phyloP scores from a whole-genome alignment of 2,113 vertebrate species.

The Delphinus delphis region DNA sequence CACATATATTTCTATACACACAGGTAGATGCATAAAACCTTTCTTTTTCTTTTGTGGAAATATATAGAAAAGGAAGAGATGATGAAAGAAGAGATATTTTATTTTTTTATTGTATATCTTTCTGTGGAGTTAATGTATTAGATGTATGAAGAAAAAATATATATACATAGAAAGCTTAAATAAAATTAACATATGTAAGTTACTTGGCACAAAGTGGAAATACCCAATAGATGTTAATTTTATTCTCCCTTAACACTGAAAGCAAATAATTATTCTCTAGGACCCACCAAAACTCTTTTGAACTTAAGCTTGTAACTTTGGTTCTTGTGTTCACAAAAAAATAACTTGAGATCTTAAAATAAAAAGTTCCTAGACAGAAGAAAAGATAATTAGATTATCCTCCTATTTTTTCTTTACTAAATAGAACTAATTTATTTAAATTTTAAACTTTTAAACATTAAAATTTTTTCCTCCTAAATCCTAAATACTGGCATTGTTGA shows the following conservation, averaged over 20 bases:
- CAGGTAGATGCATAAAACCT: neutral
- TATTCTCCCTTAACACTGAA: neutral
- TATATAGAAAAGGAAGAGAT: neutral
- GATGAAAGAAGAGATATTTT: neutral
- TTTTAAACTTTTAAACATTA: conserved; percentile 20
- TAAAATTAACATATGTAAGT: neutral
- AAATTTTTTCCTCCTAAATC: neutral
- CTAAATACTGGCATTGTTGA: neutral
- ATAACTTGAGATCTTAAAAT: neutral
- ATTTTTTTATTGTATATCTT: neutral
- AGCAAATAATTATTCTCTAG: neutral
- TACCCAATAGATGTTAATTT: neutral
- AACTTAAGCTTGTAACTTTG: neutral
- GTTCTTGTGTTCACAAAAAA: neutral
- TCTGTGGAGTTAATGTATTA: neutral
- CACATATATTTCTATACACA: neutral
- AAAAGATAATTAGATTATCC: neutral
- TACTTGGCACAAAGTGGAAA: conserved; percentile 20
- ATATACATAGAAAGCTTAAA: neutral
- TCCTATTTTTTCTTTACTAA: neutral
- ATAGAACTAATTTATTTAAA: neutral
- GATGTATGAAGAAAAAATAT: neutral
- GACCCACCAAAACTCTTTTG: neutral
- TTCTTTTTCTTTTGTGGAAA: neutral
- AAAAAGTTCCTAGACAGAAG: neutral